Conservation (phyloP, 2,888 invertebrate genomes). For the Epiblema foenella region DNA sequence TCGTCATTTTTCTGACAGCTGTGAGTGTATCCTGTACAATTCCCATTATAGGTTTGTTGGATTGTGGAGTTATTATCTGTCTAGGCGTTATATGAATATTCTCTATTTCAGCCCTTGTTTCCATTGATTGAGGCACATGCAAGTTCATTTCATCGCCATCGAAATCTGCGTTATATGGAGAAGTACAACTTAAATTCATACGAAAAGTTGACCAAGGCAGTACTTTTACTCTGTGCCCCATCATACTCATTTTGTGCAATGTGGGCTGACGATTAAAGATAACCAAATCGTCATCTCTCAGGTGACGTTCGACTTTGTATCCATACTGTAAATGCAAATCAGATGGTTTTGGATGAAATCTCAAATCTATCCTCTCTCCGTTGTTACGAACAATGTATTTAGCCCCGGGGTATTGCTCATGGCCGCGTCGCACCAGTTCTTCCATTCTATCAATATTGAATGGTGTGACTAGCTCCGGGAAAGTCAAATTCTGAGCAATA, state of each 20-base stretch:
- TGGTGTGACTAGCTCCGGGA: slow-evolving; percentile 99
- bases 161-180: slow-evolving; percentile 99
- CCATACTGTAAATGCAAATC: slow-evolving; percentile 98
- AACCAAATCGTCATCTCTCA: slow-evolving; percentile 98
- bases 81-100: slow-evolving; percentile 98
- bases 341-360: slow-evolving; percentile 98
- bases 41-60: slow-evolving; percentile 99
- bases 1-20: slow-evolving; percentile 99
- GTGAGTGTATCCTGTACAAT: slow-evolving; percentile 99
- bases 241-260: slow-evolving; percentile 99
- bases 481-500: slow-evolving; percentile 99
- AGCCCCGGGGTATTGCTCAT: slow-evolving; percentile 99
- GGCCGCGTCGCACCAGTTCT: slow-evolving; percentile 97
- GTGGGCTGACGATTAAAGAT: slow-evolving; percentile 99
- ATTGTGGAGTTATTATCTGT: slow-evolving; percentile 99
- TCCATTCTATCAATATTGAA: slow-evolving; percentile 98
- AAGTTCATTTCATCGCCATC: slow-evolving; percentile 99
- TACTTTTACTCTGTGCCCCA: slow-evolving; percentile 99
- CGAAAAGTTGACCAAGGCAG: slow-evolving; percentile 99
- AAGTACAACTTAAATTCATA: slow-evolving; percentile 99
- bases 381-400: slow-evolving; percentile 99
- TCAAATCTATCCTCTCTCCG: slow-evolving; percentile 98
- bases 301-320: slow-evolving; percentile 98
- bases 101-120: slow-evolving; percentile 98
- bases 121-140: slow-evolving; percentile 99